Base-by-base conservation (phyloP, 2,113 vertebrate genomes). In the Indicator indicator region DNA sequence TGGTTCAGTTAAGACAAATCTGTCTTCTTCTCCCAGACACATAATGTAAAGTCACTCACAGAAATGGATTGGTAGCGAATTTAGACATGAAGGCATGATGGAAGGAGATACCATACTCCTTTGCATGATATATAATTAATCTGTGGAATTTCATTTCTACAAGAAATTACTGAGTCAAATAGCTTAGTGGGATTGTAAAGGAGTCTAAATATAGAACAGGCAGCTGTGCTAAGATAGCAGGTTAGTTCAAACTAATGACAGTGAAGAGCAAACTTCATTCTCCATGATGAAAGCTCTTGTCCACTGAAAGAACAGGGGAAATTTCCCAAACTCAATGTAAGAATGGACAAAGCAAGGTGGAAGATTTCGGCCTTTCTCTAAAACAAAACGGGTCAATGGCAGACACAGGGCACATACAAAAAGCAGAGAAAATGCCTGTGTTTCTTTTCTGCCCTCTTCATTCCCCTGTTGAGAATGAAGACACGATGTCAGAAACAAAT, bases 41-140 rank as follows among this genome's bases (percentile, higher is more conserved):
- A 64, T 59, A 88, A 83, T 54, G 67, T 46, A n/a, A 85, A 65
- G 68, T 92, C 72, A 78, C 50, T 85, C 74, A 80, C 8, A 9
- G 81, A 95, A 95, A 91, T 68, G 62, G 62, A 90, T 52, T 74
- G 68, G 32, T 87, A 72, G 77, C 86, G 69, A 86, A 89, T 94
- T 90, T 42, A 89, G 55, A 82, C 27, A n/a, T 32, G 62, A 83
- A 89, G 55, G 79, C 27, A n/a, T 32, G 62, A 83, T 91, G 50
- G 75, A 88, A 86, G 48, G 67, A 90, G 71, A 63, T 84, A 68
- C 38, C 27, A 1, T 87, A 44, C 8, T 84, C n/a, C 64, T 93
- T 92, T 28, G 23, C 14, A 59, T 82, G 59, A 74, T 56, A 64
- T 71, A 80, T 54, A 69, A 84, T 95, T 82, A 71, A 80, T 95